These are phyloP conservation scores for Meteorus sp. DNA, from an alignment of 1,140 invertebrate species.

Conservation along the genomic window DNA sequence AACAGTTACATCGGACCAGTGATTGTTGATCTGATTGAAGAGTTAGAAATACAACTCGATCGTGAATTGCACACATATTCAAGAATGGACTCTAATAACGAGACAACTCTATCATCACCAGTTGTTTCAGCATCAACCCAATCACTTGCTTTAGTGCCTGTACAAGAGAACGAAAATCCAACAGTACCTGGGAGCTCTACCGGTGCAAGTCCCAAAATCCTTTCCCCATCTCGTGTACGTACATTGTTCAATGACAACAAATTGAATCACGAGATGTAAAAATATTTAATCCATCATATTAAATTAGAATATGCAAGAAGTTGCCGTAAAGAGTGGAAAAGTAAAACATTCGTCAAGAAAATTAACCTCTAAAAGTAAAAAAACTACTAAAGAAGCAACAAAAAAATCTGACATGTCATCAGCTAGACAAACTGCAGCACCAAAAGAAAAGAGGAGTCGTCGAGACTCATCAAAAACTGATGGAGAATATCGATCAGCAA, in stretches of 20 bases:
- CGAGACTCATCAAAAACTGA: conserved; percentile 16
- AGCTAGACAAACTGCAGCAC: background rate
- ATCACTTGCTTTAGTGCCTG: conserved; percentile 17
- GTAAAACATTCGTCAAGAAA: background rate
- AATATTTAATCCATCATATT: background rate
- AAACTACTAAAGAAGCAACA: background rate
- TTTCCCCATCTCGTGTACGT: conserved; percentile 28
- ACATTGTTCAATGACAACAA: conserved; percentile 6
- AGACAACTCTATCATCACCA: conserved; percentile 30
- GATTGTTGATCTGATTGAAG: conserved; percentile 62
- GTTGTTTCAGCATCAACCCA: conserved; percentile 13
- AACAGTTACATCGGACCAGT: conserved; percentile 58
- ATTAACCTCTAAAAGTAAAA: background rate
- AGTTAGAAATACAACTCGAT: conserved; percentile 55
- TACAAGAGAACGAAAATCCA: conserved; percentile 2
- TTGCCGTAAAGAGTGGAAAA: background rate
- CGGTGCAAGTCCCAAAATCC: conserved; percentile 12
- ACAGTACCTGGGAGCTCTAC: background rate
- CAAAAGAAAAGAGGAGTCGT: conserved; percentile 7
- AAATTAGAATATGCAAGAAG: background rate
- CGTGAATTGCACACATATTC: conserved; percentile 48
- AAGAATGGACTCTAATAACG: conserved; percentile 38
- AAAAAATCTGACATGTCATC: background rate
- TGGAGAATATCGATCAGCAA: conserved; percentile 7
- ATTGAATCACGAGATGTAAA: background rate